Evolutionary conservation across 2,888 invertebrate genomes (phyloP), one percentile per base, ranked within the genome.

Genomic region (Volucella inflata): DNA sequence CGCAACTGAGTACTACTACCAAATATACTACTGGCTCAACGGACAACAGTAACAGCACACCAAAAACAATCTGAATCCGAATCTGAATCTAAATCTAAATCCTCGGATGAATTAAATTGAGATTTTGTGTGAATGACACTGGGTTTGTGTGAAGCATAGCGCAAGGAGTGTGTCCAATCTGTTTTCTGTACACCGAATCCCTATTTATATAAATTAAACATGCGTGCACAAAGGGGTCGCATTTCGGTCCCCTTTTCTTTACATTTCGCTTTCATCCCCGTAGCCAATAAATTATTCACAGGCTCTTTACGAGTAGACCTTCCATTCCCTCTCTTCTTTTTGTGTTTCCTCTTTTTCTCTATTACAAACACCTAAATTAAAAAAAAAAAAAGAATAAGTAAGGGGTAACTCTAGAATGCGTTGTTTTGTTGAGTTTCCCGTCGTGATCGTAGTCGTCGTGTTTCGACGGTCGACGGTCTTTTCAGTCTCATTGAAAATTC

Each of bases 201-300:
- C 65, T 81, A 76, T 75, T 80, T 76, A 77, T 70, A 81, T 85
- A 85, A 85, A 81, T 85, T 85, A 85, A 85, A 62, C 70, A 81
- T 81, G 78, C 50, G 81, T 81, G 40, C 71, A 77, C 67, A 60
- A 72, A 85, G 57, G 85, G 85, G 85, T 85, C 76, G 81, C 72
- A 72, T 77, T 64, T 68, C 16, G 21, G 81, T 57, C 67, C 81
- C 72, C 76, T 77, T 50, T 57, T 85, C 67, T 76, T 76, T 59
- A 59, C 16, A 36, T 36, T 62, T 30, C 4, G 30, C 30, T 79
- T 81, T 46, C 81, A 85, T 81, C 81, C 81, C 85, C 81, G 67
- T 81, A 67, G 84, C 85, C 76, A 85, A 85, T 85, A 85, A 85
- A 85, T 85, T 85, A 85, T 85, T 85, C 76, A 85, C 85, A 85